Conservation (phyloP, 2,113 vertebrate genomes). For the Campylorhamphus procurvoides region DNA sequence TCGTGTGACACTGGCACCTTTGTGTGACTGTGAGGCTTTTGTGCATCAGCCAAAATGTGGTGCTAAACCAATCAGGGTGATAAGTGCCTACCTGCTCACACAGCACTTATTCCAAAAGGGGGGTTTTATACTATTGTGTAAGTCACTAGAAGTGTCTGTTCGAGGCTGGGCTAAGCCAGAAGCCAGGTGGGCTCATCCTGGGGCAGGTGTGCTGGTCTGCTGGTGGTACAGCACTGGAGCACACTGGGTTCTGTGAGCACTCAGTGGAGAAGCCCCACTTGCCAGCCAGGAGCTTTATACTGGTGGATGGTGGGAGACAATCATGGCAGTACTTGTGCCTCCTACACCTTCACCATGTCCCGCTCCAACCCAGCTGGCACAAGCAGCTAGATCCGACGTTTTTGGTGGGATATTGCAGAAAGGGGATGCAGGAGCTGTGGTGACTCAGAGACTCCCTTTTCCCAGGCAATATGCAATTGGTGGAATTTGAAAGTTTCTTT, state of each 20-base stretch:
- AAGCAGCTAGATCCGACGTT: neutral
- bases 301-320: neutral
- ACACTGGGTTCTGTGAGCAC: neutral
- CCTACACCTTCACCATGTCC: neutral
- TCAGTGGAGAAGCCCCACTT: neutral
- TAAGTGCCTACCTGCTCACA: neutral
- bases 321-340: neutral
- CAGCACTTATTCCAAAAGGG: fast-evolving
- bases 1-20: neutral
- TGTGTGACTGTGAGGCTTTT: neutral
- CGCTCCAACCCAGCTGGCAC: fast-evolving
- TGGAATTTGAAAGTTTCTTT: neutral
- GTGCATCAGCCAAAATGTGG: conserved; percentile 4
- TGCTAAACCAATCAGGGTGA: neutral
- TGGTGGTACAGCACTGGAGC: neutral
- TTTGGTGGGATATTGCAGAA: neutral
- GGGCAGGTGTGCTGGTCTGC: neutral
- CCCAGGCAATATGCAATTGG: neutral
- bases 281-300: neutral
- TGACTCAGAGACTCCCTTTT: neutral
- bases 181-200: neutral
- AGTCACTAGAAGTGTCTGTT: neutral
- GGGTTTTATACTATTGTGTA: neutral
- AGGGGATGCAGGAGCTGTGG: neutral
- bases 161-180: neutral